Evolutionary conservation across 2,797 vertebrate species (phyloP), one percentile per base, ranked within the genome.

Genomic region (Danio choprae): DNA sequence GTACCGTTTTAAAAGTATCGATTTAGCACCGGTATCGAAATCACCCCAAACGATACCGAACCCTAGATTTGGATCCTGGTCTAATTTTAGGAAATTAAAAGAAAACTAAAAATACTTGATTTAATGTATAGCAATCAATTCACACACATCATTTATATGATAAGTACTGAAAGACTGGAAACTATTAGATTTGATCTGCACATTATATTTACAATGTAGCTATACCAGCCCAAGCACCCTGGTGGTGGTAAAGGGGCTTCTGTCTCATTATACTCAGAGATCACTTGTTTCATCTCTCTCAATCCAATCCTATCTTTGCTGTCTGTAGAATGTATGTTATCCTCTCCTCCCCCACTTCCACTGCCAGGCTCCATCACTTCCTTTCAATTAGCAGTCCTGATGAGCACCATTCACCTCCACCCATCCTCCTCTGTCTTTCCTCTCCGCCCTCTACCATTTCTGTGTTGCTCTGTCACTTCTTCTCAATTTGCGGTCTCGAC

Each of bases 381-480:
- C 92, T 93, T 92, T 93, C 90, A 94, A 93, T 93, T 93, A 93
- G 89, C 89, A 92, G 90, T 91, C 88, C 89, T 89, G 89, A 89
- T 84, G 89, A 91, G 89, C 92, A 90, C 85, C 88, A 87, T 87
- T 87, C 48, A 53, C 92, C 90, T 90, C 88, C 90, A 88, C 82
- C 53, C 12, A 86, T 89, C 86, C 87, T 77, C 58, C 63, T 60
- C 67, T 60, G 29, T 51, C 82, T 82, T 43, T 84, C 80, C 38
- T 81, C 84, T 87, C 79, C 74, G 81, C 81, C 87, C 83, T 84
- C 80, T 88, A 86, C 79, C 59, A 83, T 88, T 86, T 90, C 90
- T 89, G 87, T 85, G 91, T 91, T 87, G 83, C 88, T 91, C 90
- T 92, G 91, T 93, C 91, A 91, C 89, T 90, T 92, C 90, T 92